A percentile compares a stretch with the other conserved stretches of the same genome.
Conservation (phyloP, 2,888 invertebrate genomes). For the Scelioninae gen. 1 region DNA sequence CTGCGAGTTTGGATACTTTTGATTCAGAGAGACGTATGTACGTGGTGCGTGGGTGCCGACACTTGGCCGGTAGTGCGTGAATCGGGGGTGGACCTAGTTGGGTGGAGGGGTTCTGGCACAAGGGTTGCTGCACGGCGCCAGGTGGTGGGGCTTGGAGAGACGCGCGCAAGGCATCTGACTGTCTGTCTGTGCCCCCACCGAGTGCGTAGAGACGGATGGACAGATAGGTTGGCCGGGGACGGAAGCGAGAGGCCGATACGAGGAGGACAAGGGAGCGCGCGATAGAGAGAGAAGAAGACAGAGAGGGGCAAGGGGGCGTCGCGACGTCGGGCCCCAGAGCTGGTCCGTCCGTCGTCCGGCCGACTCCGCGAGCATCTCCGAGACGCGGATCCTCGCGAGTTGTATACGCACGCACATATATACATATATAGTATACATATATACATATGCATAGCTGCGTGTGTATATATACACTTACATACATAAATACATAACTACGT, state of each 20-base stretch:
- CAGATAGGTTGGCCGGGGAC: slow-evolving; percentile 38
- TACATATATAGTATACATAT: slow-evolving; percentile 46
- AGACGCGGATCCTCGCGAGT: slow-evolving; percentile 80
- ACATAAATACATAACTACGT: slow-evolving; percentile 19
- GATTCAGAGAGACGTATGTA: neutral
- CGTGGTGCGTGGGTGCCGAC: slow-evolving; percentile 5
- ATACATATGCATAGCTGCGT: neutral
- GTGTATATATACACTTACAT: slow-evolving; percentile 29
- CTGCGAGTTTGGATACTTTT: neutral
- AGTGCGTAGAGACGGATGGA: slow-evolving; percentile 40
- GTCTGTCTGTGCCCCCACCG: slow-evolving; percentile 61
- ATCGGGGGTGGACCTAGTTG: slow-evolving; percentile 70
- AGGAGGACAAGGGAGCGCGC: slow-evolving; percentile 51
- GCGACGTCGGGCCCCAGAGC: slow-evolving; percentile 79
- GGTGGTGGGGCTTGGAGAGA: slow-evolving; percentile 66
- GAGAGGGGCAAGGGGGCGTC: slow-evolving; percentile 71
- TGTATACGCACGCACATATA: slow-evolving; percentile 68
- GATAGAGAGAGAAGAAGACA: slow-evolving; percentile 38
- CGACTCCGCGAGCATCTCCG: slow-evolving; percentile 83
- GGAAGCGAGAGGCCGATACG: slow-evolving; percentile 28
- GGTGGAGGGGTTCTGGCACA: slow-evolving; percentile 40
- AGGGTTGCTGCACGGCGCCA: slow-evolving; percentile 48
- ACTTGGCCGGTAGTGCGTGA: slow-evolving; percentile 43
- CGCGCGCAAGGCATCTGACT: slow-evolving; percentile 57
- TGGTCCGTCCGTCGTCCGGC: slow-evolving; percentile 84